Base-by-base conservation (phyloP, 2,113 vertebrate genomes). In the Hystrix cristata region DNA sequence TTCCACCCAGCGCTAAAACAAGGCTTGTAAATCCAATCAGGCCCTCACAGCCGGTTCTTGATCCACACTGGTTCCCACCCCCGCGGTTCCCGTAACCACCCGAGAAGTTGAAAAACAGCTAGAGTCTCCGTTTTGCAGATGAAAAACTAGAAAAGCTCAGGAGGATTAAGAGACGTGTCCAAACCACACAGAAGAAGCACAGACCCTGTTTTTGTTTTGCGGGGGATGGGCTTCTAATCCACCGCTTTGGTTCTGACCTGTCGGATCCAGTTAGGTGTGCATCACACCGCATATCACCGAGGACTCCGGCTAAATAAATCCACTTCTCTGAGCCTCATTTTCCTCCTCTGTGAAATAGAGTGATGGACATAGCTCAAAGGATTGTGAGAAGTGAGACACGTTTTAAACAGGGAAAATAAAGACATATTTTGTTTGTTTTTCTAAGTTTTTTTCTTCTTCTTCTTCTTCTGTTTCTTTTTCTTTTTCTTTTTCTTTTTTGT, bases 341-440 rank as follows among this genome's bases (percentile, higher is more conserved):
- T 92, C 62, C 43, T 65, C 29, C 92, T 81, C 23, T 83, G 46
- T 67, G 80, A 51, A 71, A 71, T 65, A 93, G 67, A 87, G 87
- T n/a, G 62, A 64, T 64, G 34, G 65, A 38, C 1, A 4, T 46
- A 51, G 1, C 27, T 80, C 29, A 2, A 43, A 79, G 55, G 72
- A 88, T 51, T 84, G 27, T 79, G 43, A 91, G 48, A 92, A 51
- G n/a, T 67, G 85, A 90, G n/a, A 90, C 2, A 62, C 43, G 25
- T 92, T 94, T 83, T 85, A 94, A 88, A 88, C 46, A 74, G 53
- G 59, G 18, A 88, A 57, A 88, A 67, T 74, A 84, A 62, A 57
- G 72, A 60, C 9, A 72, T 38, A 72, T 38, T 71, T 71, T 38
- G 15, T 67, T 67, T 67, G 64, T 69, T 67, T 69, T 69, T 34